These are phyloP conservation scores for Eilema depressum DNA, from an alignment of 2,888 invertebrate species.

Conservation along the genomic window DNA sequence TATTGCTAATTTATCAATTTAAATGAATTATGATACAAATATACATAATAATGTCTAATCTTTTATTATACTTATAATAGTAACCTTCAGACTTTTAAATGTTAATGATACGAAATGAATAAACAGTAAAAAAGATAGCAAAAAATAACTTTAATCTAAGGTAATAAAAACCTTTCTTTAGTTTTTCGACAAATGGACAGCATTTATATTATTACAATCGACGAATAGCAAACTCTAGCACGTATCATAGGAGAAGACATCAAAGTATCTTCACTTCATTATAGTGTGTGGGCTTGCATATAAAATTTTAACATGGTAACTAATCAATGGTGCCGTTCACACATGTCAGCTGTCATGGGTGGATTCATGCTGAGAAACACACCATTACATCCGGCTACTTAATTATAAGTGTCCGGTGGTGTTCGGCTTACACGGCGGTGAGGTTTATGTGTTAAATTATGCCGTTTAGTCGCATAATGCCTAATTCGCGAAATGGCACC, in stretches of 20 bases:
- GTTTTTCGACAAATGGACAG: neutral
- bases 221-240: neutral
- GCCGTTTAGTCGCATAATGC: too few species aligned
- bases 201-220: neutral
- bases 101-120: neutral
- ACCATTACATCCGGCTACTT: conserved; percentile 48
- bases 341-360: conserved; percentile 37
- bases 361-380: conserved; percentile 42
- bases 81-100: neutral
- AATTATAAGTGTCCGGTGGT: conserved; percentile 43
- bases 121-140: neutral
- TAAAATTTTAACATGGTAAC: conserved; percentile 30
- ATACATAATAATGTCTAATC: conserved; percentile 4
- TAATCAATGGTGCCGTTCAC: conserved; percentile 41
- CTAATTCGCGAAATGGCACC: too few species aligned
- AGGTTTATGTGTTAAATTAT: conserved; percentile 68
- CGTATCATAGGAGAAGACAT: conserved; percentile 6
- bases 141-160: too few species aligned
- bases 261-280: conserved; percentile 7
- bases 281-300: conserved; percentile 20
- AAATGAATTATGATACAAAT: conserved; percentile 26
- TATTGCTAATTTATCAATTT: conserved; percentile 25
- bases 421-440: conserved; percentile 43
- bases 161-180: neutral
- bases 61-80: neutral